phyloP scores from a whole-genome alignment of 2,888 invertebrate species.

The Metallyticus violacea region DNA sequence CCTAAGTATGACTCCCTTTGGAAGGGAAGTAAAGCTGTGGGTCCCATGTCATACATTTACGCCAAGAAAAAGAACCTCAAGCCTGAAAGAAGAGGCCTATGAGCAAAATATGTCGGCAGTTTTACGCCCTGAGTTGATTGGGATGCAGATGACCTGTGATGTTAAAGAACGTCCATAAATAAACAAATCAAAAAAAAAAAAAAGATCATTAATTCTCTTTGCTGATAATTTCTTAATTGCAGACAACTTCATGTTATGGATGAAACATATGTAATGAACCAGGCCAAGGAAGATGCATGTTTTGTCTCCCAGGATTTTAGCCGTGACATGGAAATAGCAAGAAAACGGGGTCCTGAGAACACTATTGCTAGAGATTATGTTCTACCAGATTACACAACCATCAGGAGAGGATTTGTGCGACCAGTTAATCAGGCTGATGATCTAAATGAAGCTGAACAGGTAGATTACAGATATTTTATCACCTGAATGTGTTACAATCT shows the following conservation, averaged over 20 bases:
- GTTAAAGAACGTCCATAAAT: too few relatives aligned
- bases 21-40: too few relatives aligned
- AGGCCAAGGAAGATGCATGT: conserved; percentile 96
- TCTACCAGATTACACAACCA: conserved; percentile 90
- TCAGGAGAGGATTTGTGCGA: conserved; percentile 73
- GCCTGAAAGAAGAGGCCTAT: too few relatives aligned
- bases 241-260: conserved; percentile 96
- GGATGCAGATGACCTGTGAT: too few relatives aligned
- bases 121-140: too few relatives aligned
- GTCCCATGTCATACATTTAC: too few relatives aligned
- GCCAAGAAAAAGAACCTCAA: too few relatives aligned
- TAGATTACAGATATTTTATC: not conserved
- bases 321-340: conserved; percentile 71
- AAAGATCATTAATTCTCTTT: too few relatives aligned
- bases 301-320: conserved; percentile 85
- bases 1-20: too few relatives aligned
- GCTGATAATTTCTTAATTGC: conserved; percentile 36
- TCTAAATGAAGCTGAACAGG: conserved; percentile 25
- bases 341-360: conserved; percentile 58
- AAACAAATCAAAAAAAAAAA: too few relatives aligned
- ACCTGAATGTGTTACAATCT: too few relatives aligned
- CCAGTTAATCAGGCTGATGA: conserved; percentile 36
- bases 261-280: conserved; percentile 97
- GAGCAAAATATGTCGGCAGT: too few relatives aligned
- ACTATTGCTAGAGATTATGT: conserved; percentile 86